Base-by-base conservation (phyloP, 2,888 invertebrate species). In the Girardia tigrina region DNA sequence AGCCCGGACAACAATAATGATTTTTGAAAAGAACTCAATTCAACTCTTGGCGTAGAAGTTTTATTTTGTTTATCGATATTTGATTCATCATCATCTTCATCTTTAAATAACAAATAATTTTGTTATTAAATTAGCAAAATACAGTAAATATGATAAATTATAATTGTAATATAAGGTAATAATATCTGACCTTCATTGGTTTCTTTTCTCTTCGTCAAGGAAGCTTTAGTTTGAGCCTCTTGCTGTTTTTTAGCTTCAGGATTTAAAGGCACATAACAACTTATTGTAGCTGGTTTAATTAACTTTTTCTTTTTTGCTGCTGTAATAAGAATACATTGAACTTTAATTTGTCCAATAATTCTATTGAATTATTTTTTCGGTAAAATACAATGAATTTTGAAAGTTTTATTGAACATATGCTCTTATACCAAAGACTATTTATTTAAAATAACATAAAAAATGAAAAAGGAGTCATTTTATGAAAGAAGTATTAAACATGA, bases 241-340 rank as follows among this genome's bases (percentile, higher is more conserved):
- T 36, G 36, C 23, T 56, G 56, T 56, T 56, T 56, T n/a, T 56
- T 56, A 6, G 23, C 56, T 56, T 56, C 56, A 12, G n/a, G 6
- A 56, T 56, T 56, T 56, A 56, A 56, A 20, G 56, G 56, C 23
- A 56, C n/a, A 56, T 56, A n/a, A 56, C 56, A 56, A 56, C 56
- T 56, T 6, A 56, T 56, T 56, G n/a, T 56, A 20, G 56, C 56
- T 2, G 56, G 56, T n/a, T 56, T 56, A 2, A 56, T 56, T 4
- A 56, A n/a, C n/a, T 56, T 56, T 56, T 56, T 56, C 56, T 56
- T 56, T 56, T 56, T 56, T 56, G 56, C n/a, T 8, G 56, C 56
- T 56, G n/a, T 8, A 12, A 56, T 56, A 2, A 56, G n/a, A n/a
- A n/a, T n/a, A n/a, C n/a, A n/a, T n/a, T n/a, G n/a, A n/a, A n/a